Evolutionary conservation across 2,797 vertebrate genomes (phyloP), one percentile per base, ranked within the genome.

Genomic region (Melanogrammus aeglefinus): DNA sequence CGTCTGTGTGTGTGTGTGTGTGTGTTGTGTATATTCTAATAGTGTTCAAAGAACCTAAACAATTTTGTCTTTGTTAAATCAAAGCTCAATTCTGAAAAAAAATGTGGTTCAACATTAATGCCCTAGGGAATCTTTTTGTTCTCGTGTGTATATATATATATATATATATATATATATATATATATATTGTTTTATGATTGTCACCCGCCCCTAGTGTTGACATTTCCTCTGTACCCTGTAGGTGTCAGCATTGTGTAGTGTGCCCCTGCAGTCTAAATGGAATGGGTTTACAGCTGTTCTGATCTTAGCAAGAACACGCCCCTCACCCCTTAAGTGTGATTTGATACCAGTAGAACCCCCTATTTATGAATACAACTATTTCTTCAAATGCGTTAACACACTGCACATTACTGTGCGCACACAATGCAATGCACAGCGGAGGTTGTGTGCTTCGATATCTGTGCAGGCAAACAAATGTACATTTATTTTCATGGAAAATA

Each of bases 171-270:
- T n/a, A n/a, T n/a, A 2, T 29, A 29, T 29, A 33, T 33, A 33
- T 33, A 33, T 33, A 33, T 33, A 33, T 47, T 14, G 51, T n/a
- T 57, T 57, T 57, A 57, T 47, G 44, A 47, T 57, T 57, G 51
- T 57, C 6, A 57, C 51, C 51, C 51, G 2, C 33, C n/a, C n/a
- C 10, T 9, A 73, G 18, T 18, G 35, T 39, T n/a, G n/a, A 31
- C 27, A 57, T 21, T 76, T 44, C 83, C 74, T 6, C 14, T 10
- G 18, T 74, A 79, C 81, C 88, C 93, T 78, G 81, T 88, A 92
- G 93, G 89, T 91, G 93, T 92, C 91, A 86, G 81, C 83, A 84
- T 93, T 89, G 92, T 85, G 85, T 88, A 82, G 82, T 70, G 73
- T 39, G 31, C 29, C 35, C 16, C 4, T 14, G 57, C 47, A 18